Base-by-base conservation (phyloP, 2,113 vertebrate species). In the Apeltes quadracus region DNA sequence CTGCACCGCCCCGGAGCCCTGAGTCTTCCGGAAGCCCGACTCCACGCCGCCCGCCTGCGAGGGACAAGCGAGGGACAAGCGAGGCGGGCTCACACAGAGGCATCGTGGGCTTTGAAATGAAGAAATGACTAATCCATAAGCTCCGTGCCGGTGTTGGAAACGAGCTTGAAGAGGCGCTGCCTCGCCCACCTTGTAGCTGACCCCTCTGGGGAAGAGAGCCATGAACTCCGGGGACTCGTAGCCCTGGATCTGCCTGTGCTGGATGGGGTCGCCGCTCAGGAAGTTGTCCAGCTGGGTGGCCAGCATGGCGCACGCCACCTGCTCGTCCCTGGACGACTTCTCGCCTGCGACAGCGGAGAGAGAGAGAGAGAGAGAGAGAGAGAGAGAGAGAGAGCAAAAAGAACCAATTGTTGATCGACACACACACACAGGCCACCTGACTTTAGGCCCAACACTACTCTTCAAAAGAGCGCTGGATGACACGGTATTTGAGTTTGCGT, bases 121-220 rank as follows among this genome's bases (percentile, higher is more conserved):
- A n/a, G 23, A 43, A 29, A 41, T n/a, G 18, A 65, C n/a, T 16
- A 34, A 51, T n/a, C 7, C 44, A 36, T 23, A 16, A 50, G 10
- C 51, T 23, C 3, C 38, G 44, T n/a, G 22, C 39, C 23, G 22
- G 18, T 2, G 9, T 25, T 22, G 36, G 23, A 59, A 39, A 39
- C 9, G 32, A 32, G 1, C 16, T 44, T 58, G 10, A 51, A 58
- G 32, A 53, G 9, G 20, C 39, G 2, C 2, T 4, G 0, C 7
- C 20, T 5, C 36, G 56, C 85, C 70, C 84, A 98, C 96, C 95
- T 96, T 96, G 91, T 96, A 97, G 88, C 95, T 96, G 87, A 98
- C 71, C 10, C 96, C 95, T 0, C 48, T 81, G 2, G 96, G 95
- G 73, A 98, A 98, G n/a, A 96, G 95, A 5, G 65, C 79, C 96